A percentile compares a stretch with the other conserved stretches of the same genome.
phyloP scores from a whole-genome alignment of 2,113 vertebrate species.

The Noctilio leporinus region DNA sequence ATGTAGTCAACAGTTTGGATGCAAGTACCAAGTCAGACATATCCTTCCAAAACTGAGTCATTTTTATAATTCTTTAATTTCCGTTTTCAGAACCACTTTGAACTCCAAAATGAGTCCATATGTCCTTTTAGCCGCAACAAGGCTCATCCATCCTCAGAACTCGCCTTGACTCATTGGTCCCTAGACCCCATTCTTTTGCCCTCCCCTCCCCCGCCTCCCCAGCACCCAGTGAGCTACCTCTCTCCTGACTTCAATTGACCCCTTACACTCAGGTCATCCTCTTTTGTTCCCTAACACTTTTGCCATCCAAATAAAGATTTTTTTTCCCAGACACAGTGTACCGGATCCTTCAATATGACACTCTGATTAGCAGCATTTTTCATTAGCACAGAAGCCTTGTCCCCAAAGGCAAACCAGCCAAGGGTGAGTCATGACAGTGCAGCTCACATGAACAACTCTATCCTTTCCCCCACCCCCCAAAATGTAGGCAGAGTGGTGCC shows the following conservation, averaged over 20 bases:
- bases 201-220: background rate
- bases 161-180: background rate
- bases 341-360: background rate
- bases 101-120: background rate
- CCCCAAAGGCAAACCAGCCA: background rate
- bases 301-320: slow-evolving; percentile 12
- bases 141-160: background rate
- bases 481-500: background rate
- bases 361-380: slow-evolving; percentile 26
- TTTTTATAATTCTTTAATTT: slow-evolving; percentile 7
- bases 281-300: background rate
- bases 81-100: background rate
- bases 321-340: slow-evolving; percentile 1
- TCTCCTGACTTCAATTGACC: background rate
- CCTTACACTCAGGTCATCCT: background rate
- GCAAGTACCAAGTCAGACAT: background rate
- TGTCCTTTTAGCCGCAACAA: background rate
- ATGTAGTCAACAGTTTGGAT: background rate
- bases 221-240: background rate
- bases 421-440: background rate
- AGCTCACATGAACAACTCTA: background rate
- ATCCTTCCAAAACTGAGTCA: background rate
- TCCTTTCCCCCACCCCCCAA: background rate
- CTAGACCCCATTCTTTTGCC: background rate
- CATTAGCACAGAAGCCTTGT: background rate